These are phyloP conservation scores for Hypocryptadius cinnamomeus DNA, from an alignment of 2,113 vertebrate genomes.

Conservation along the genomic window DNA sequence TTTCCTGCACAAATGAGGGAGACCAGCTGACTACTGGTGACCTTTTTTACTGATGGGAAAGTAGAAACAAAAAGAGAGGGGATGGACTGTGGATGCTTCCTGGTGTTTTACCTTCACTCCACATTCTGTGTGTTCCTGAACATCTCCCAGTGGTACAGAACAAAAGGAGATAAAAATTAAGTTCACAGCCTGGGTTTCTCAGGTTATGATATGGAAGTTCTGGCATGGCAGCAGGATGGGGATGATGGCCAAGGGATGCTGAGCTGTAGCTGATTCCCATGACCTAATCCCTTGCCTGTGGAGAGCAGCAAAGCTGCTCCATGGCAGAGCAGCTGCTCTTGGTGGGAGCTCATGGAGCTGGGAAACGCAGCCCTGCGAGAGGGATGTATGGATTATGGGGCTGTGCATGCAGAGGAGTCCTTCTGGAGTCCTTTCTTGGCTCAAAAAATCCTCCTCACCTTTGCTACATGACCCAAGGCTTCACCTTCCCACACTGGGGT, in stretches of 20 bases:
- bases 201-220: background rate
- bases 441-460: background rate
- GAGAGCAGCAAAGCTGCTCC: background rate
- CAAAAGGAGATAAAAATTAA: background rate
- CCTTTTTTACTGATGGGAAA: background rate
- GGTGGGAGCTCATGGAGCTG: background rate
- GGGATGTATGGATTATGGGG: background rate
- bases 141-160: background rate
- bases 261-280: background rate
- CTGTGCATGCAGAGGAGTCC: background rate
- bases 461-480: rapidly evolving
- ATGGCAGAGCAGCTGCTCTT: background rate
- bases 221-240: background rate
- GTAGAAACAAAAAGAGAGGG: background rate
- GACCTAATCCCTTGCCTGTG: background rate
- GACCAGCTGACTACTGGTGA: background rate
- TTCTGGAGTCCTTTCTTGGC: background rate
- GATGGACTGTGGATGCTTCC: background rate
- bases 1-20: background rate
- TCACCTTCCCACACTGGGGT: background rate
- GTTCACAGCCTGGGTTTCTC: background rate
- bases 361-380: rapidly evolving
- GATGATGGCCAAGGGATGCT: background rate
- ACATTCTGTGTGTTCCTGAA: background rate
- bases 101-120: background rate